phyloP scores from a whole-genome alignment of 2,888 invertebrate species.

The Lissocephala sabroskyi region DNA sequence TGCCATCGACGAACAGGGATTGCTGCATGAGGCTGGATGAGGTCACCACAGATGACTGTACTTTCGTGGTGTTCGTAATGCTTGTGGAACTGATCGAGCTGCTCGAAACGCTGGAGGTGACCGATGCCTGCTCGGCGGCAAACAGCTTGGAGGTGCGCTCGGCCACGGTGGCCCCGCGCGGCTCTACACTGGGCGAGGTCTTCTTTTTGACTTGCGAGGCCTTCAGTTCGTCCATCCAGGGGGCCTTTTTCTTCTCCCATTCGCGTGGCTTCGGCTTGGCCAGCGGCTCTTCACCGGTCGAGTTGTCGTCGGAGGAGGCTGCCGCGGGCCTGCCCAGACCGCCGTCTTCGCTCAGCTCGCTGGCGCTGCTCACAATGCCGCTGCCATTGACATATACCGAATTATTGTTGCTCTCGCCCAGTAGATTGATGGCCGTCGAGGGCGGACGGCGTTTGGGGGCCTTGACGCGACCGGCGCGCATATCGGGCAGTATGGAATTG shows the following conservation, averaged over 20 bases:
- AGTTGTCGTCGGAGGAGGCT: slow-evolving; percentile 66
- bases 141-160: slow-evolving; percentile 60
- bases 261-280: slow-evolving; percentile 79
- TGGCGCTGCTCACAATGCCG: slow-evolving; percentile 46
- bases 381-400: slow-evolving; percentile 68
- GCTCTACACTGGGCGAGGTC: slow-evolving; percentile 67
- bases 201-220: slow-evolving; percentile 77
- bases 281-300: slow-evolving; percentile 69
- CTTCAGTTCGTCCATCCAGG: slow-evolving; percentile 88
- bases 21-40: slow-evolving; percentile 62
- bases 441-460: slow-evolving; percentile 78
- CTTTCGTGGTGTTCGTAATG: slow-evolving; percentile 52
- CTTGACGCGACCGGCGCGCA: slow-evolving; percentile 76
- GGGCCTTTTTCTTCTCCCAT: slow-evolving; percentile 82
- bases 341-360: slow-evolving; percentile 48
- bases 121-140: slow-evolving; percentile 36
- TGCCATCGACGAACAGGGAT: slow-evolving; percentile 55
- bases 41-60: slow-evolving; percentile 65
- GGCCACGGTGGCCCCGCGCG: slow-evolving; percentile 40
- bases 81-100: slow-evolving; percentile 25
- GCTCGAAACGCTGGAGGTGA: slow-evolving; percentile 29
- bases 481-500: slow-evolving; percentile 77
- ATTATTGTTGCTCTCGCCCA: slow-evolving; percentile 69
- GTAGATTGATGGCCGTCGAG: slow-evolving; percentile 73
- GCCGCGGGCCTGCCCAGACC: slow-evolving; percentile 33